phyloP scores from a whole-genome alignment of 2,113 vertebrate genomes.

The Mesembrinibis cayennensis region DNA sequence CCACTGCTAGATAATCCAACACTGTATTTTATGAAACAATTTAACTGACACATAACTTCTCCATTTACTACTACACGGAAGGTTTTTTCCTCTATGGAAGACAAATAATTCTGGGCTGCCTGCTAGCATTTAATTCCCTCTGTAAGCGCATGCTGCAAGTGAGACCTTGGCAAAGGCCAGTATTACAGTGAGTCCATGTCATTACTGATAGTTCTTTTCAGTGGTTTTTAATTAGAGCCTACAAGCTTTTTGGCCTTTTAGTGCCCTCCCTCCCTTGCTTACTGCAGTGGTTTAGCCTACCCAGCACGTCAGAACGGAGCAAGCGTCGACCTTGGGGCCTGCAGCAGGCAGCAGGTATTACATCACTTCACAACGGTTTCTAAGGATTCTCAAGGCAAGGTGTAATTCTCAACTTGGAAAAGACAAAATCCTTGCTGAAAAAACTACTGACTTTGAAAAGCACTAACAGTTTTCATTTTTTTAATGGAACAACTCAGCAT shows the following conservation, averaged over 20 bases:
- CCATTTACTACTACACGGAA: neutral
- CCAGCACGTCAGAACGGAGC: rapidly evolving
- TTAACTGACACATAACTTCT: neutral
- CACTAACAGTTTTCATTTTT: neutral
- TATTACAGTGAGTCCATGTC: neutral
- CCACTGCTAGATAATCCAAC: neutral
- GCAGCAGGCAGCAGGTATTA: neutral
- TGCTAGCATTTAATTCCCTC: neutral
- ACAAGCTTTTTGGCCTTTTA: neutral
- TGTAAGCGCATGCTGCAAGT: neutral
- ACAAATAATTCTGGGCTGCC: neutral
- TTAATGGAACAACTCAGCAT: neutral
- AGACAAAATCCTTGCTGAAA: neutral
- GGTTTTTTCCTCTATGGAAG: neutral
- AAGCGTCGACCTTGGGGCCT: neutral
- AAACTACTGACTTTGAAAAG: neutral
- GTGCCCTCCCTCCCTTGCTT: neutral
- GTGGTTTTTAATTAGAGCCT: neutral
- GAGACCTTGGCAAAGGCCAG: neutral
- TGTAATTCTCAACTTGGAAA: neutral
- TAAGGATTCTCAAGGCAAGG: neutral
- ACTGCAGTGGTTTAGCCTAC: neutral
- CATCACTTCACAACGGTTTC: neutral
- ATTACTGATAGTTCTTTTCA: neutral
- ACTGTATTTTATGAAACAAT: neutral